Evolutionary conservation across 2,888 invertebrate species (phyloP).

Genomic region (Oxystoma pomonae): DNA sequence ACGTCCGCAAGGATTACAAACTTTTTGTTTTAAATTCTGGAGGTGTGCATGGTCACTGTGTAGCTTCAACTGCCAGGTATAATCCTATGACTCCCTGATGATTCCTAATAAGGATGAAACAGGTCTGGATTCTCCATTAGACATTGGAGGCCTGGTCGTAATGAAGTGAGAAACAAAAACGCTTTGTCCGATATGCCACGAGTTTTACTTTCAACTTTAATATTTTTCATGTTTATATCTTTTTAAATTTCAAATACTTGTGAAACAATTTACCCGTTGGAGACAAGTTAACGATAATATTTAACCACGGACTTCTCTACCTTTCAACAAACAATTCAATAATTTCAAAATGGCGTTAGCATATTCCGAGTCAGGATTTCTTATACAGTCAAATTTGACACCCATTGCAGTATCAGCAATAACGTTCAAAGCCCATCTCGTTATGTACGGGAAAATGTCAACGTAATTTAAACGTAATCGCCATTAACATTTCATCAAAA

Average conservation of each 20-base stretch:
- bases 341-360: neutral
- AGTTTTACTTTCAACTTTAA: too few species aligned
- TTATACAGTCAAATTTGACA: neutral
- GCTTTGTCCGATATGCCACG: too few species aligned
- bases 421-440: slow-evolving; percentile 11
- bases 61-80: too few species aligned
- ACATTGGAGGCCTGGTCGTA: too few species aligned
- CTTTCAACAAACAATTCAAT: neutral
- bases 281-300: neutral
- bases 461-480: too few species aligned
- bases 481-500: slow-evolving; percentile 27
- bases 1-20: too few species aligned
- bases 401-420: neutral
- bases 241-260: neutral
- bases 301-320: neutral
- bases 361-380: neutral
- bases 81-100: too few species aligned
- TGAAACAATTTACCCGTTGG: neutral
- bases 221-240: neutral
- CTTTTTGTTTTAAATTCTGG: too few species aligned
- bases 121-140: too few species aligned
- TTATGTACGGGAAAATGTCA: slow-evolving; percentile 36
- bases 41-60: too few species aligned
- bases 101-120: too few species aligned
- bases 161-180: too few species aligned